Evolutionary conservation across 2,888 invertebrate species (phyloP), one percentile per base, ranked within the genome.

Genomic region (Oscheius sp.): DNA sequence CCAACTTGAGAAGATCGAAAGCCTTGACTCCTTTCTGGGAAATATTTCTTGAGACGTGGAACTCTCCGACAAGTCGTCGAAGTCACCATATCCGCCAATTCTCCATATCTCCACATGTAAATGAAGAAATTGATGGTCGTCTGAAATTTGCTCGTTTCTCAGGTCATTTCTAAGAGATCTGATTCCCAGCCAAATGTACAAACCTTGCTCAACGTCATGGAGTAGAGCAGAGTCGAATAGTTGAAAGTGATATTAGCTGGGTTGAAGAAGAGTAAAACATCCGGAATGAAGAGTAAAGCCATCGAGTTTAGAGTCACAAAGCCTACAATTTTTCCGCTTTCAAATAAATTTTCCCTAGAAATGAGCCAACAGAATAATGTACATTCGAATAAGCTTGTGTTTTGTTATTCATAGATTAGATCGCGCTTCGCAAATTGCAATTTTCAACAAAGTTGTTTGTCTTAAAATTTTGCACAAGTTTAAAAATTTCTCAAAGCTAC

Each of bases 151-250:
- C 33, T 42, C 34, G 17, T n/a, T 3, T 20, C 20, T 25, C 5
- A 8, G 39, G 23, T 1, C 20, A 4, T n/a, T 4, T 17, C 15
- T 2, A 50, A 50, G 5, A 50, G 3, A 25, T 6, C 5, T 12
- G 5, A 42, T 42, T 42, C 42, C 20, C 39, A 45, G 39, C 1
- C 39, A 23, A 12, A 10, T 10, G 3, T 25, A 17, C 34, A 15
- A 12, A 73, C 75, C 70, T 76, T 76, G 72, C 76, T 76, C 23
- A 76, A 34, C 6, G 76, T 76, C 76, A 76, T 73, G 5, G 73
- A 71, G 23, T 76, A 76, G 20, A 76, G 39, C 8, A 73, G 68
- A 6, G 76, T 76, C 20, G 76, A 76, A 33, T 73, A 76, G 25
- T 50, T 45, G 52, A 69, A 65, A 4, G 65, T 69, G 52, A 76